Base-by-base conservation (phyloP, 2,797 vertebrate genomes). In the Falco rusticolus region DNA sequence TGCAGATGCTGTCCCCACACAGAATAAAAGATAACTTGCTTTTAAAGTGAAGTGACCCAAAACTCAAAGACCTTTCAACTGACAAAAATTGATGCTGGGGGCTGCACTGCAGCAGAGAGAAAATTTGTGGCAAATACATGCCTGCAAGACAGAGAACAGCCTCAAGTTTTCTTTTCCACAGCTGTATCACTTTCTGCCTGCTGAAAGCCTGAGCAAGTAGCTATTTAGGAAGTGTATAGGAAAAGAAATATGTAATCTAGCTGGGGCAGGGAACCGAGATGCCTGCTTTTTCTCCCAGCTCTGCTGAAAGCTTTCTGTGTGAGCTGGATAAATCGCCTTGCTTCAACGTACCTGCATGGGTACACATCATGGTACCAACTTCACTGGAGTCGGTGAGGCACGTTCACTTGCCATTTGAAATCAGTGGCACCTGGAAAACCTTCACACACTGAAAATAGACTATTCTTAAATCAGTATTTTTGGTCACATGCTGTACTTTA, bases 11-110 rank as follows among this genome's bases (percentile, higher is more conserved):
- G 91, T 94, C 60, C 41, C 29, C n/a, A 33, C 8, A 39, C 4
- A 83, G 87, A 88, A 88, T 39, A 61, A 81, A 93, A 89, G 34
- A 56, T 45, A 59, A 57, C 41, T 51, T 74, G 63, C 65, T 94
- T 91, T 45, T 53, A 76, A 86, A 94, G 48, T 51, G 51, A 80
- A 93, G 16, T 41, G 12, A 54, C 66, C 45, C 43, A 33, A 91
- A 89, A 71, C n/a, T 8, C 64, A 29, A 92, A 84, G 61, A n/a
- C 59, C 43, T 5, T 45, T 51, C 4, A 8, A 81, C 24, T 47
- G 37, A 37, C 51, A 64, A 57, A 74, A 94, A 87, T 31, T 25
- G 11, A 13, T 84, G 47, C 72, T 78, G 37, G 39, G 41, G 34
- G 47, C 50, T 69, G 39, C 9, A 14, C 26, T 75, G 56, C 59